Evolutionary conservation across 1,140 invertebrate genomes (phyloP).

Genomic region (Drosophila sechellia): DNA sequence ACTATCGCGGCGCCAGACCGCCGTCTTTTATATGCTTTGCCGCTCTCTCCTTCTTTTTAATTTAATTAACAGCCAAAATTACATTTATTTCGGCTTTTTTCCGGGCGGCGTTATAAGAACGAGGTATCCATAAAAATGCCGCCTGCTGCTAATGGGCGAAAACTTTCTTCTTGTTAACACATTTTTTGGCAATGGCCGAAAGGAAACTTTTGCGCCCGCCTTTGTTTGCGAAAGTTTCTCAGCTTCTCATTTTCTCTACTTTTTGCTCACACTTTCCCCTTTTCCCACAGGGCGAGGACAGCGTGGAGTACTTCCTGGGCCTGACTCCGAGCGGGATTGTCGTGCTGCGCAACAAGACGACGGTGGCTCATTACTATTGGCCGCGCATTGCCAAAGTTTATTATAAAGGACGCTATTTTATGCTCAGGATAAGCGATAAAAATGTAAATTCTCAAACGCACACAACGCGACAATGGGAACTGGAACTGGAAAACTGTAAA

Average conservation of each 20-base stretch:
- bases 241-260: conserved; percentile 62
- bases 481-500: conserved; percentile 19
- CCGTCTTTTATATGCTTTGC: conserved; percentile 21
- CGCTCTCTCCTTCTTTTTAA: conserved; percentile 52
- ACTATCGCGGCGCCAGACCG: conserved; percentile 72
- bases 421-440: conserved; percentile 97
- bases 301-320: conserved; percentile 97
- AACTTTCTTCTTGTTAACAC: conserved; percentile 71
- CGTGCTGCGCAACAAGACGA: conserved; percentile 96
- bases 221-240: conserved; percentile 48
- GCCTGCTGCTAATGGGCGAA: conserved; percentile 74
- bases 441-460: conserved; percentile 89
- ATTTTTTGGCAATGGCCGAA: conserved; percentile 66
- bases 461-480: conserved; percentile 46
- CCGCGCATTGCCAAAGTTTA: conserved; percentile 98
- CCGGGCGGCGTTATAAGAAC: conserved; percentile 9
- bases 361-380: conserved; percentile 99
- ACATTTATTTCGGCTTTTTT: conserved; percentile 60
- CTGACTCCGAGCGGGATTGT: conserved; percentile 98
- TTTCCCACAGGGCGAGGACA: conserved; percentile 95
- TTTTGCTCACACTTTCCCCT: conserved; percentile 7
- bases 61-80: conserved; percentile 81
- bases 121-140: conserved; percentile 63
- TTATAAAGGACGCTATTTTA: conserved; percentile 98
- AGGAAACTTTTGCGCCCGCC: conserved; percentile 56